Evolutionary conservation across 2,797 vertebrate genomes (phyloP).

Genomic region (Rhabdomys pumilio): DNA sequence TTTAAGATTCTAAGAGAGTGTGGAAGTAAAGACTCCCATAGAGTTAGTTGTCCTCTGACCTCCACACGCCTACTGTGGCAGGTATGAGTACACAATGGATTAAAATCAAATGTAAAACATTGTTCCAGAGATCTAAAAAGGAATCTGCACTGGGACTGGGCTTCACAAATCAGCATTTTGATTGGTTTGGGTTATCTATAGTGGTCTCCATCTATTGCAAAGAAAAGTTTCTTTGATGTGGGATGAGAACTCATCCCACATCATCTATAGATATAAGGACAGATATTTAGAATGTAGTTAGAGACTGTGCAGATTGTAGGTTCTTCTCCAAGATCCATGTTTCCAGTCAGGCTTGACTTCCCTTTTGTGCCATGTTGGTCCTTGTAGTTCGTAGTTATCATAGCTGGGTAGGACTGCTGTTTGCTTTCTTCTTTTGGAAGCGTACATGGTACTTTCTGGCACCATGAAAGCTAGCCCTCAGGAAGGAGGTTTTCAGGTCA

Average conservation of each 20-base stretch:
- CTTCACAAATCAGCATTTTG: not conserved
- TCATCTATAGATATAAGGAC: not conserved
- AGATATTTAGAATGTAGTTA: not conserved
- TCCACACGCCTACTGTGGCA: not conserved
- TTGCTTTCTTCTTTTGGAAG: not conserved
- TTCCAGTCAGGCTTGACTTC: not conserved
- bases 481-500: not conserved
- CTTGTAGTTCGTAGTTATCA: not conserved
- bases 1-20: not conserved
- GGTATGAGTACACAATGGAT: not conserved
- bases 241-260: too few species aligned
- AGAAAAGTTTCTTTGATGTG: not conserved
- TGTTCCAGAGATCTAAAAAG: constrained; percentile 9
- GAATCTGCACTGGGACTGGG: not conserved
- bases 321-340: not conserved
- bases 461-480: not conserved
- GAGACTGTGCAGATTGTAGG: not conserved
- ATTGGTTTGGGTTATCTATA: not conserved
- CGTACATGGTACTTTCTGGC: not conserved
- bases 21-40: not conserved
- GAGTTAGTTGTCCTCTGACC: not conserved
- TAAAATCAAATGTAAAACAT: not conserved
- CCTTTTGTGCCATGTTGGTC: not conserved
- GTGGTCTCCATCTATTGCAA: not conserved
- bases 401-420: not conserved